Evolutionary conservation across 2,113 vertebrate species (phyloP), one percentile per base, ranked within the genome.

Genomic region (Eudyptes chrysolophus): DNA sequence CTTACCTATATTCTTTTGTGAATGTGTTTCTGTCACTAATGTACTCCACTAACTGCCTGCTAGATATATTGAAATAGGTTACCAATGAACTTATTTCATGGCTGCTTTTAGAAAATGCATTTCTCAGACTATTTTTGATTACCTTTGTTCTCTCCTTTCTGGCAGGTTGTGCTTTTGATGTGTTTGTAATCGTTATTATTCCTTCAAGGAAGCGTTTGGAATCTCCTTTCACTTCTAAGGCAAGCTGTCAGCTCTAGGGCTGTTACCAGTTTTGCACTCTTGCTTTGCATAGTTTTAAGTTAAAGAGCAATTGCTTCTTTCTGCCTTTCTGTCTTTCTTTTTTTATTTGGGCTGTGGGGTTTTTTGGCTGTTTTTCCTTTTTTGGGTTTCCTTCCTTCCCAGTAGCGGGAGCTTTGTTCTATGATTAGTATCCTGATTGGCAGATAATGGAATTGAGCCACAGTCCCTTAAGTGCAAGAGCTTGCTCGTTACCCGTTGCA

Each of bases 91-190:
- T 95, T 87, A 49, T 65, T 97, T 85, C 61, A 69, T 65, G 66
- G n/a, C 26, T 93, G n/a, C 70, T 96, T 94, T 77, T 83, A 85
- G 54, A 93, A 94, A 94, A 90, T 62, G 16, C 15, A 26, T 95
- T 89, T 89, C 49, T 90, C 7, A 24, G 54, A 18, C 62, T 88
- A 30, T 55, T 97, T 94, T 74, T 90, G 4, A 87, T 92, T 83
- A 93, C 64, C 78, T 97, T 97, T 92, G 51, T 92, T 96, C 84
- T 94, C 17, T 83, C 6, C 14, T 85, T 92, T 62, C 32, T 90
- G 70, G 32, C 46, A 89, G 87, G 82, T 58, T 85, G 44, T 61
- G 52, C 61, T 92, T 95, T 96, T 89, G 81, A 95, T 96, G 66
- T 95, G 89, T 85, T 96, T 95, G 46, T 87, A 90, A 95, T 83